Percentiles rank a stretch among this genome's conserved stretches.
These are phyloP conservation scores for Papilio aristodemus DNA, from an alignment of 1,140 invertebrate genomes.

Conservation along the genomic window DNA sequence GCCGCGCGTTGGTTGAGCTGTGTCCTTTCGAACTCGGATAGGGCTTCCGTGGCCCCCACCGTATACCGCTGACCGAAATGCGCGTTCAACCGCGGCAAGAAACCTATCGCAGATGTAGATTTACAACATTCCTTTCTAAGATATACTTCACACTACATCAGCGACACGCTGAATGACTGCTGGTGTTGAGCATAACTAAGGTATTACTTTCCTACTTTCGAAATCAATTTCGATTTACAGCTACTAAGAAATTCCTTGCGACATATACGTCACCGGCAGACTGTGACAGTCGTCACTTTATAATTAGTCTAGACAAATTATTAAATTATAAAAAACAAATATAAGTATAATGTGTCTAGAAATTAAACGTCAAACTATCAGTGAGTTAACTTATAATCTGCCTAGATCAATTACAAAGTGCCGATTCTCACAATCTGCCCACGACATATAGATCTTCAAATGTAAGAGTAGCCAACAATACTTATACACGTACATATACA, in stretches of 20 bases:
- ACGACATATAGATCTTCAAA: no score
- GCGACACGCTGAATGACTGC: neutral
- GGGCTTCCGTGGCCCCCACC: conserved; percentile 84
- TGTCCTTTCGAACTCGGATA: conserved; percentile 84
- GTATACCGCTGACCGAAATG: conserved; percentile 84
- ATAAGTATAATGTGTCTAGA: no score
- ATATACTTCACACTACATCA: neutral
- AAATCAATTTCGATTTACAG: neutral
- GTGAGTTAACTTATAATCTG: no score
- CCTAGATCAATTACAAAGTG: no score
- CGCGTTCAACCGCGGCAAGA: conserved; percentile 83
- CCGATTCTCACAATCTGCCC: no score
- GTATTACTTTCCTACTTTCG: neutral
- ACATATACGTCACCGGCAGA: no score
- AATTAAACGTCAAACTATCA: no score
- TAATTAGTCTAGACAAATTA: no score
- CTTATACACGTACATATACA: neutral
- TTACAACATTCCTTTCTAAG: conserved; percentile 18
- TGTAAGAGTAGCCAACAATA: no score
- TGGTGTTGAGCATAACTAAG: neutral
- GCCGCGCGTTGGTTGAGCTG: conserved; percentile 81
- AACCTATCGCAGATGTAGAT: conserved; percentile 73
- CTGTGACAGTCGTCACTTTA: no score
- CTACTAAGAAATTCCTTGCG: neutral
- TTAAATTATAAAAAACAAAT: no score